phyloP scores from a whole-genome alignment of 2,113 vertebrate species.

The Genyomyrus donnyi region DNA sequence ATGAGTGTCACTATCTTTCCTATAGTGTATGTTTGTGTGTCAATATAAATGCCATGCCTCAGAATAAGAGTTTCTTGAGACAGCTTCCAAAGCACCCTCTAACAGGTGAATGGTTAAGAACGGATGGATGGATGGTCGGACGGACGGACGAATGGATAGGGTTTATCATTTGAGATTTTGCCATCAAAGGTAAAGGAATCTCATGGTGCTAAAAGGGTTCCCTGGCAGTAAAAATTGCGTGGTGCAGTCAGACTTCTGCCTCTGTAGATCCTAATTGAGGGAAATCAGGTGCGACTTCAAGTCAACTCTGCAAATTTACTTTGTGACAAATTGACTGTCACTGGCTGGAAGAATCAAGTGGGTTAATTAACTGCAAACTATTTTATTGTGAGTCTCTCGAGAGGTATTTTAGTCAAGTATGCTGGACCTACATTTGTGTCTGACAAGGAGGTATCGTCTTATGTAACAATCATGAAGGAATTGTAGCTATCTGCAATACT shows the following conservation, averaged over 20 bases:
- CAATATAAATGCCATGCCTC: neutral
- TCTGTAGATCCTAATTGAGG: neutral
- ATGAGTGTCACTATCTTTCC: neutral
- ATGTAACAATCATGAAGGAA: neutral
- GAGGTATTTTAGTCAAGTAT: neutral
- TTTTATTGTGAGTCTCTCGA: neutral
- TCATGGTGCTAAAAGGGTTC: neutral
- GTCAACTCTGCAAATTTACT: neutral
- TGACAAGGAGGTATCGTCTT: neutral
- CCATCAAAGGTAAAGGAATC: neutral
- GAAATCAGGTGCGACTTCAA: neutral
- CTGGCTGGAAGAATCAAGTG: conserved; percentile 3
- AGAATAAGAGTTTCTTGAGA: neutral
- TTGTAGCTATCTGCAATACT: neutral
- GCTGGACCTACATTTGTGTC: neutral
- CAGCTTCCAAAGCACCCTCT: neutral
- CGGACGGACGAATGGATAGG: neutral
- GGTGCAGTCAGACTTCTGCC: neutral
- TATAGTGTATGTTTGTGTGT: neutral
- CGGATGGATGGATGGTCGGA: neutral
- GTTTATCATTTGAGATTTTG: neutral
- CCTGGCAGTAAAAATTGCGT: neutral
- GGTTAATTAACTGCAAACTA: conserved; percentile 2
- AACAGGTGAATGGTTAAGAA: neutral
- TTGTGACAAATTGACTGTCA: conserved; percentile 8